Evolutionary conservation across 2,888 invertebrate genomes (phyloP).

Genomic region (Drosophila pegasa): DNA sequence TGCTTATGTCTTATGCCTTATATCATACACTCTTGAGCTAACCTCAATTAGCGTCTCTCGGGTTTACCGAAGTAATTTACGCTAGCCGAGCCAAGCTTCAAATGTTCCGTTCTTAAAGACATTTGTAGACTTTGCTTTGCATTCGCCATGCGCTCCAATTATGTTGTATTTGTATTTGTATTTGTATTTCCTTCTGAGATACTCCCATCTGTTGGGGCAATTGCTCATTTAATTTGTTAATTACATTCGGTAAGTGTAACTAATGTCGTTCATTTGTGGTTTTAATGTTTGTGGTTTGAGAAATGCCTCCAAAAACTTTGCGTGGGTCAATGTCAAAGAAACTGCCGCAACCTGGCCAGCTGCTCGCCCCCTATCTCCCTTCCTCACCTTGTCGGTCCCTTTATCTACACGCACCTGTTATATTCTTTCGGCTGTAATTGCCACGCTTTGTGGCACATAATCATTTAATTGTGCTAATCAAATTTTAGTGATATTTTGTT

Average conservation of each 20-base stretch:
- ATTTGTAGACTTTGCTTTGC: conserved; percentile 10
- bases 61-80: conserved; percentile 49
- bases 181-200: conserved; percentile 25
- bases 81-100: conserved; percentile 2
- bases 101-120: conserved; percentile 20
- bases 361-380: conserved; percentile 1
- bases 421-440: conserved; percentile 55
- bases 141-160: conserved; percentile 59
- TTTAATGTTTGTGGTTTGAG: conserved; percentile 39
- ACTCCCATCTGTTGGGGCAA: conserved; percentile 36
- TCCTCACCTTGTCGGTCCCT: background rate
- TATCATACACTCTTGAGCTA: conserved; percentile 61
- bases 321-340: conserved; percentile 67
- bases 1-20: conserved; percentile 32
- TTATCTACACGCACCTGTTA: conserved; percentile 28
- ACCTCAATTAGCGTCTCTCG: conserved; percentile 75
- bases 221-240: conserved; percentile 75
- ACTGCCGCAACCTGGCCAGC: conserved; percentile 22
- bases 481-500: conserved; percentile 61
- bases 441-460: conserved; percentile 75
- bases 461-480: conserved; percentile 79
- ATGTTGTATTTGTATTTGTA: too few relatives aligned
- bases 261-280: conserved; percentile 78
- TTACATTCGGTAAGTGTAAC: conserved; percentile 72
- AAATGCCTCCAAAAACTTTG: conserved; percentile 51